Conservation (phyloP, 1,140 invertebrate genomes). For the Phenacoccus solenopsis region DNA sequence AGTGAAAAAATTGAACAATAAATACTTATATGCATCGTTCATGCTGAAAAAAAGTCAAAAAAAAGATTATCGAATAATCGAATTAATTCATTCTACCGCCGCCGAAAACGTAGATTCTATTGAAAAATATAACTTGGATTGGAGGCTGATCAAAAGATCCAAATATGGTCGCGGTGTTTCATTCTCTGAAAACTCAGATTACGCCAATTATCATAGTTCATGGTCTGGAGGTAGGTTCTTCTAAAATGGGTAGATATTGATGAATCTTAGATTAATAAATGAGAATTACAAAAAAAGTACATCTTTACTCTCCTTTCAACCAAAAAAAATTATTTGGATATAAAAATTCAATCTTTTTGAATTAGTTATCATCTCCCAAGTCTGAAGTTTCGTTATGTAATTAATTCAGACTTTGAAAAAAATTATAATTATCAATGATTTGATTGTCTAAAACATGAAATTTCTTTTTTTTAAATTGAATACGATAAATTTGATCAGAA, state of each 20-base stretch:
- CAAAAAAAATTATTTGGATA: no score
- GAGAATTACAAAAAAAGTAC: no score
- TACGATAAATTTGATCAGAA: no score
- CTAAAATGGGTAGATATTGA: no score
- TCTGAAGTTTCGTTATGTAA: no score
- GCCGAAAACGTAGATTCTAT: background rate
- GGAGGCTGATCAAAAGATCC: background rate
- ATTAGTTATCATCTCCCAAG: no score
- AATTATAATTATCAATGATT: background rate
- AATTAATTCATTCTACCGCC: background rate
- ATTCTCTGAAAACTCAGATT: constrained; percentile 5
- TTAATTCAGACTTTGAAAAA: background rate
- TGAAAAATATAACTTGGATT: background rate
- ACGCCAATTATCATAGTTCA: background rate
- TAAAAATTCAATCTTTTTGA: no score
- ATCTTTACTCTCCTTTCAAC: no score
- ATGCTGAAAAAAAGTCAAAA: background rate
- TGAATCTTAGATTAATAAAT: no score
- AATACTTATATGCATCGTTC: background rate
- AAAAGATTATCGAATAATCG: background rate
- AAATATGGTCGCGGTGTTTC: constrained; percentile 9
- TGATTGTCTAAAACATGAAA: background rate
- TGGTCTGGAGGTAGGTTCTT: background rate
- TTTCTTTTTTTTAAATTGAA: no score
- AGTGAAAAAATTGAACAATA: background rate